Evolutionary conservation across 2,113 vertebrate species (phyloP), one percentile per base, ranked within the genome.

Genomic region (Hystrix cristata): DNA sequence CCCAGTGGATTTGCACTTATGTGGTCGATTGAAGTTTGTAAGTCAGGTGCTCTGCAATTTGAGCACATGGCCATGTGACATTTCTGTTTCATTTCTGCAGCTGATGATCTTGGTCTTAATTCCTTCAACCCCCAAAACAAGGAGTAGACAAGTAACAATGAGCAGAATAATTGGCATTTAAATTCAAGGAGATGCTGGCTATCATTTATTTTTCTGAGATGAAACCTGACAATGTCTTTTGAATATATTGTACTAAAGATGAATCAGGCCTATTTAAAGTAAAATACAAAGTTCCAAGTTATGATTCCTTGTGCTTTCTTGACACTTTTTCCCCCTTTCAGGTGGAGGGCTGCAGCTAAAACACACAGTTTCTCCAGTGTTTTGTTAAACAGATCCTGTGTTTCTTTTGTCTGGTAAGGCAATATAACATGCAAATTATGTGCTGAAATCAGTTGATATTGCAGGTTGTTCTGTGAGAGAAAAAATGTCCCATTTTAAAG

Each of bases 131-230:
- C 11, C 86, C 69, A 69, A 93, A 95, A 84, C 81, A 48, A 93
- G 29, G n/a, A 65, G 1, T 74, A 95, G n/a, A 34, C 38, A 67
- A 64, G 4, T 38, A 93, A 97, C 87, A 4, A 29, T 79, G 38
- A 86, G 13, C n/a, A 76, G 53, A 94, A 48, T n/a, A 91, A 83
- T 25, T 91, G 34, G 55, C 84, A 89, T 88, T 85, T 95, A 95
- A 90, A 80, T 69, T 94, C 3, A 90, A 78, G 78, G 34, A 82
- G 62, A 43, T 90, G 21, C 31, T 90, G 38, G 76, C 38, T 11
- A 91, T 57, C 25, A 48, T 55, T 96, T 96, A 94, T 96, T 97
- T 97, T 91, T 48, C 76, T 7, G 81, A 34, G 12, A 43, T 81
- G n/a, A 67, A 95, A 46, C 38, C 4, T 38, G 25, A 53, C n/a